Evolutionary conservation across 1,140 invertebrate species (phyloP).

Genomic region (Pinna nobilis): DNA sequence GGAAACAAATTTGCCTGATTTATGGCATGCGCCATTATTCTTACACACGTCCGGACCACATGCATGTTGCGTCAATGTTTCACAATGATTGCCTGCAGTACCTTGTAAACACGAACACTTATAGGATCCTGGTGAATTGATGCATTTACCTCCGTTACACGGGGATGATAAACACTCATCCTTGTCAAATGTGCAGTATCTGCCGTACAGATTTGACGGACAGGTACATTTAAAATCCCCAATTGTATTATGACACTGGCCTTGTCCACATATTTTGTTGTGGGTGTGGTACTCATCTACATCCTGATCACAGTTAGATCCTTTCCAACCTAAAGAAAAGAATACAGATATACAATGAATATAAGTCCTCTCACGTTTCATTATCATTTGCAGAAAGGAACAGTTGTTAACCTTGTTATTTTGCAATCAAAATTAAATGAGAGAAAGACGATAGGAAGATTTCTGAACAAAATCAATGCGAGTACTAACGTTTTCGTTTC

Average conservation of each 20-base stretch:
- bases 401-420: too few relatives aligned
- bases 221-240: slow-evolving; percentile 29
- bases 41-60: background rate
- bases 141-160: background rate
- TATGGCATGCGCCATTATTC: background rate
- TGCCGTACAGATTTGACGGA: slow-evolving; percentile 9
- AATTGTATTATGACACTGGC: slow-evolving; percentile 18
- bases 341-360: background rate
- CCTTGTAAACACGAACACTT: background rate
- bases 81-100: background rate
- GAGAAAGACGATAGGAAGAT: too few relatives aligned
- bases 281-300: slow-evolving; percentile 15
- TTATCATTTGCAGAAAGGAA: too few relatives aligned
- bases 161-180: background rate
- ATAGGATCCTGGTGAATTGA: slow-evolving; percentile 1
- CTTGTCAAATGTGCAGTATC: slow-evolving; percentile 7
- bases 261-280: slow-evolving; percentile 4
- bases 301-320: slow-evolving; percentile 28
- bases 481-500: background rate
- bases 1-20: background rate
- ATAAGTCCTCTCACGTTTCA: background rate
- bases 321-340: slow-evolving; percentile 13
- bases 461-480: too few relatives aligned
- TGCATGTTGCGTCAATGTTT: background rate
- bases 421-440: too few relatives aligned